Evolutionary conservation across 2,113 vertebrate species (phyloP).

Genomic region (Strigops habroptila): DNA sequence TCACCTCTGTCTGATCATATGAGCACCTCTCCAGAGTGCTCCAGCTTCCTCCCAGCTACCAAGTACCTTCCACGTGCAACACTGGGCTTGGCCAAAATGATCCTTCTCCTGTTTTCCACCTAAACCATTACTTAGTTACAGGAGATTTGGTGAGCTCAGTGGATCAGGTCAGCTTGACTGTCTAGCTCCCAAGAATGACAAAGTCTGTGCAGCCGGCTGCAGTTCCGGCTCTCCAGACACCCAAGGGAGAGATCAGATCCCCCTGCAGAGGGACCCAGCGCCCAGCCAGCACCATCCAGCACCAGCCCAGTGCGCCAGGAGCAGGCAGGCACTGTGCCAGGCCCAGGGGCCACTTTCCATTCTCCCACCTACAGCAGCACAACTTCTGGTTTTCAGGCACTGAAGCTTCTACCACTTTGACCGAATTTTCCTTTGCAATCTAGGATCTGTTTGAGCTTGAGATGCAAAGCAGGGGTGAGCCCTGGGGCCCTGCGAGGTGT

Average conservation of each 20-base stretch:
- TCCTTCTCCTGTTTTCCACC: background rate
- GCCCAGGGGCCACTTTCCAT: background rate
- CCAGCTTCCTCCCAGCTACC: background rate
- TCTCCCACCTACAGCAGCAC: background rate
- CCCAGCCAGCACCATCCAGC: background rate
- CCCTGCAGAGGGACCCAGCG: background rate
- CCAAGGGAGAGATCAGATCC: background rate
- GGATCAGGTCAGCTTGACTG: background rate
- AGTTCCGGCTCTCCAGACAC: background rate
- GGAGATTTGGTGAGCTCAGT: background rate
- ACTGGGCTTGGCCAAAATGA: background rate
- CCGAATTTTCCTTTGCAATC: background rate
- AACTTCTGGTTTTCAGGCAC: background rate
- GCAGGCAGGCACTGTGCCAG: background rate
- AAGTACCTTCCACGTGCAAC: background rate
- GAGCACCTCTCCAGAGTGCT: background rate
- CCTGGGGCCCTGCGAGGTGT: fast-evolving
- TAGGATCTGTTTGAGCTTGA: background rate
- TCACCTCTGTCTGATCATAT: fast-evolving
- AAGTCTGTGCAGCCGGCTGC: background rate
- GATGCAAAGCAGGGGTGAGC: background rate
- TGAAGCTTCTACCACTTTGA: background rate
- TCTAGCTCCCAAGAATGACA: background rate
- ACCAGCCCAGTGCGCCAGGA: background rate
- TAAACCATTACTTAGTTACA: background rate